Conservation (phyloP, 1,140 invertebrate genomes). For the Trichonephila inaurata region DNA sequence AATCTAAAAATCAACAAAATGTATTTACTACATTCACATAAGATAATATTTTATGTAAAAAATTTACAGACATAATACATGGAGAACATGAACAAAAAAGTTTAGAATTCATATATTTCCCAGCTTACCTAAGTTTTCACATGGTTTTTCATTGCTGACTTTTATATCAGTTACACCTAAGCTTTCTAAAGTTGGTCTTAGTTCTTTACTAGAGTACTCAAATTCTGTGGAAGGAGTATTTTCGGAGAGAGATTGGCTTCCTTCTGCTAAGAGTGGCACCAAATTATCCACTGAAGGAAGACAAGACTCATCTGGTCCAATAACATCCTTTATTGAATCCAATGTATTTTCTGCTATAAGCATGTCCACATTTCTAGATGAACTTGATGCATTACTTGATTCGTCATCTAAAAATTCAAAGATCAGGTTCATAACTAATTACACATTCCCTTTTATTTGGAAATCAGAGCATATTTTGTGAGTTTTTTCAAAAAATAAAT, state of each 20-base stretch:
- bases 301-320: conserved; percentile 23
- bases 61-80: neutral
- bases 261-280: conserved; percentile 29
- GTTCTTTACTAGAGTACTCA: neutral
- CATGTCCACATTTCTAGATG: conserved; percentile 71
- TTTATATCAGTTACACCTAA: conserved; percentile 80
- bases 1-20: conserved; percentile 69
- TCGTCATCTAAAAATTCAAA: conserved; percentile 49
- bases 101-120: too few relatives aligned
- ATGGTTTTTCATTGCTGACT: conserved; percentile 75
- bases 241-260: neutral
- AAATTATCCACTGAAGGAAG: conserved; percentile 9
- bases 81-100: too few relatives aligned
- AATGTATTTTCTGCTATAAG: conserved; percentile 78
- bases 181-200: conserved; percentile 80
- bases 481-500: too few relatives aligned
- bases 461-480: too few relatives aligned
- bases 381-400: conserved; percentile 53
- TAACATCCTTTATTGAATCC: conserved; percentile 77
- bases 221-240: neutral
- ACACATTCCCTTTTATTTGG: too few relatives aligned
- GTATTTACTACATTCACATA: neutral
- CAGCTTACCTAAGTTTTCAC: conserved; percentile 11
- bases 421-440: too few relatives aligned
- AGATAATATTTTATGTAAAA: too few relatives aligned